These are phyloP conservation scores for Pogonomyrmex californicus DNA, from an alignment of 1,140 invertebrate genomes.

Conservation along the genomic window DNA sequence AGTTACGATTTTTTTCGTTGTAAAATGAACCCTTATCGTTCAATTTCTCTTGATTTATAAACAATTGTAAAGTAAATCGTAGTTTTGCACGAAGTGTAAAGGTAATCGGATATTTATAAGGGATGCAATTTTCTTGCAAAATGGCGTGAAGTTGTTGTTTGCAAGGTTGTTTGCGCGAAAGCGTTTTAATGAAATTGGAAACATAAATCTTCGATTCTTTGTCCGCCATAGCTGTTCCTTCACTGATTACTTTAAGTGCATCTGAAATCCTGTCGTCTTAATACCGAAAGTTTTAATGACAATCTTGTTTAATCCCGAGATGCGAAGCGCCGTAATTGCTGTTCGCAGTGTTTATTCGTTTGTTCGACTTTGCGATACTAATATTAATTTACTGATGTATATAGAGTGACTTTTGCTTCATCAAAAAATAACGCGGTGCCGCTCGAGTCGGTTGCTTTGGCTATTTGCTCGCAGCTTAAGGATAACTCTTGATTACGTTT, in stretches of 20 bases:
- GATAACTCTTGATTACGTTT: conserved; percentile 28
- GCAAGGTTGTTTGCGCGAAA: conserved; percentile 21
- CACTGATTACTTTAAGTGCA: conserved; percentile 41
- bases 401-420: not conserved
- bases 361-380: conserved; percentile 34
- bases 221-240: not conserved
- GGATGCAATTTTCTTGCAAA: not conserved
- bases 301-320: conserved; percentile 42
- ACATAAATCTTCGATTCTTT: conserved; percentile 59
- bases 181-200: conserved; percentile 56
- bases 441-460: not conserved
- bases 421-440: conserved; percentile 29
- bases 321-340: conserved; percentile 18
- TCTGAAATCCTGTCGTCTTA: conserved; percentile 36
- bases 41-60: not conserved
- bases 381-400: conserved; percentile 29
- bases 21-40: not conserved
- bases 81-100: not conserved
- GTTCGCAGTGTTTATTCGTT: conserved; percentile 43
- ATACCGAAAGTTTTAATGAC: conserved; percentile 56
- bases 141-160: conserved; percentile 37
- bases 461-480: conserved; percentile 29
- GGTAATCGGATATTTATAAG: not conserved
- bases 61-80: not conserved
- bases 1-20: too few species aligned